Conservation (phyloP, 2,797 vertebrate genomes). For the Synanceia verrucosa region DNA sequence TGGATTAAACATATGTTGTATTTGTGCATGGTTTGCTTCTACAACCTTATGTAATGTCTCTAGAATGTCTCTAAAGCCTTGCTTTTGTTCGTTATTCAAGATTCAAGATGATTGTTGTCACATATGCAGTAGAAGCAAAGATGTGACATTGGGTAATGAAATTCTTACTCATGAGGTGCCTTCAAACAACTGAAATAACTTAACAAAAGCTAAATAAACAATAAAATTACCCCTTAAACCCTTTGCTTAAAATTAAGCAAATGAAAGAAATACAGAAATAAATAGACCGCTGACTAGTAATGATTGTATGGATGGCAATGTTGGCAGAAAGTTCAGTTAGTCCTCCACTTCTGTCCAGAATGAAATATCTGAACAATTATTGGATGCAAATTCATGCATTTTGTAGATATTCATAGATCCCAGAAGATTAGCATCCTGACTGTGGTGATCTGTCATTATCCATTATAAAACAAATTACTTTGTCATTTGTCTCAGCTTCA, state of each 20-base stretch:
- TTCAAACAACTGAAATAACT: too few relatives aligned
- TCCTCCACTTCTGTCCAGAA: background rate
- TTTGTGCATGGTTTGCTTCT: slow-evolving; percentile 8
- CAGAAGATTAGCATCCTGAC: background rate
- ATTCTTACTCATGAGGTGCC: too few relatives aligned
- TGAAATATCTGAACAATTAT: background rate
- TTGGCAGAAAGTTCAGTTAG: background rate
- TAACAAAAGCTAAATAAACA: too few relatives aligned
- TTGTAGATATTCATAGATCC: background rate
- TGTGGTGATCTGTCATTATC: background rate
- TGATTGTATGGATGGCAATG: background rate
- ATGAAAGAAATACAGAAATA: too few relatives aligned
- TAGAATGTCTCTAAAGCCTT: background rate
- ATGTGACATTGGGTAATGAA: too few relatives aligned
- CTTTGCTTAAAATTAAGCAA: too few relatives aligned
- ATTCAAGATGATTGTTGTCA: too few relatives aligned
- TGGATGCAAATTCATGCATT: background rate
- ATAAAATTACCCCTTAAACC: too few relatives aligned
- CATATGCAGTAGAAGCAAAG: too few relatives aligned
- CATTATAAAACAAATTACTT: background rate
- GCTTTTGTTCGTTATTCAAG: too few relatives aligned
- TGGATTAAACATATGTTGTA: slow-evolving; percentile 12
- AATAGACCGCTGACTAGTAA: too few relatives aligned
- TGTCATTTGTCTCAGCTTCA: background rate
- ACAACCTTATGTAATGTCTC: background rate